Evolutionary conservation across 2,888 invertebrate species (phyloP), one percentile per base, ranked within the genome.

Genomic region (Cremastobaeus sp.): DNA sequence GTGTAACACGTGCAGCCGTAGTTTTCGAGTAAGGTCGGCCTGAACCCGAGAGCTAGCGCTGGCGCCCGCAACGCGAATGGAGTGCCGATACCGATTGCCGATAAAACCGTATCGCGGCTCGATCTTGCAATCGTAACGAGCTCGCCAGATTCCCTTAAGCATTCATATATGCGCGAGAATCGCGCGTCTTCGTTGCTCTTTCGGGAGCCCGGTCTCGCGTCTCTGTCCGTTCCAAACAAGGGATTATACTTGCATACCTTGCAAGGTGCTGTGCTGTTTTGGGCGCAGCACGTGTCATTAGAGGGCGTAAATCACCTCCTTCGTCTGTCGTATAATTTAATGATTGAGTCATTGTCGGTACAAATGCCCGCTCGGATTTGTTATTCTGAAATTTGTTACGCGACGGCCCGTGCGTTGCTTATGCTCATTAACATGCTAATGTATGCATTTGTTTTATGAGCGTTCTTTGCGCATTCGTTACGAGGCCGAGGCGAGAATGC

Each of bases 81-180:
- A 70, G 76, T 77, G 78, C 78, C 79, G 82, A 83, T 83, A 81
- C 81, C 78, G 79, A 82, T 78, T 72, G 71, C 57, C 77, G 81
- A 81, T 76, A 77, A 72, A 74, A 71, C 72, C 62, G 12, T 79
- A 81, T 78, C 81, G 69, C 66, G 65, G 80, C 78, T 80, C 81
- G 78, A 78, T 76, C 77, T 75, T 76, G 78, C 77, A 78, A 73
- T 79, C 79, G 78, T 82, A 83, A 81, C 83, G 83, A 84, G 84
- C 83, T 82, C 78, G 80, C 81, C 83, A 83, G 83, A 86, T 85
- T 86, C 84, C 84, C 87, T 85, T 86, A 87, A 83, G 83, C 84
- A 86, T 86, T 87, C 85, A 86, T 86, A 84, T 86, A 86, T 86
- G 85, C 86, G 81, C 77, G 77, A 47, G 59, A n/a, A 34, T 48